phyloP scores from a whole-genome alignment of 2,797 vertebrate genomes.

The Alectoris magna region DNA sequence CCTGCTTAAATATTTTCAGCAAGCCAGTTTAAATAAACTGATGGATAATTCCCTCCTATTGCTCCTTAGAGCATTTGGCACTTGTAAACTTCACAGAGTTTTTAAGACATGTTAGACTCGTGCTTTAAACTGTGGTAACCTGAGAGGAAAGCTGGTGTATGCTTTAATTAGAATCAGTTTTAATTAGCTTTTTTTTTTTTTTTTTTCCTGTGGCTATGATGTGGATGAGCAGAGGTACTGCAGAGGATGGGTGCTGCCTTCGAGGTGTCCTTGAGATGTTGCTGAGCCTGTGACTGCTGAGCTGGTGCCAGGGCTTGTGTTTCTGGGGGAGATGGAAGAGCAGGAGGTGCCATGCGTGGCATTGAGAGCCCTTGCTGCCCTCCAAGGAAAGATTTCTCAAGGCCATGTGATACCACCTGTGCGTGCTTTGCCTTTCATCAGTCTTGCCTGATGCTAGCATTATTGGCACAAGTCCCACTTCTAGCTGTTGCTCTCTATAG shows the following conservation, averaged over 20 bases:
- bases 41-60: conserved; percentile 11
- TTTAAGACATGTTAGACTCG: background rate
- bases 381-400: background rate
- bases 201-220: background rate
- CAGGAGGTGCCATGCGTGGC: background rate
- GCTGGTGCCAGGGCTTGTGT: background rate
- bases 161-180: conserved; percentile 35
- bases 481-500: background rate
- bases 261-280: fast-evolving
- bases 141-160: background rate
- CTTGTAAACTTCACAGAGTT: background rate
- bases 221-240: background rate
- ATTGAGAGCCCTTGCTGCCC: fast-evolving
- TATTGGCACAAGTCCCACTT: fast-evolving
- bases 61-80: conserved; percentile 25
- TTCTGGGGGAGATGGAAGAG: background rate
- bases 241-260: fast-evolving
- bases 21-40: conserved; percentile 69
- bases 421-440: background rate
- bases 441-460: fast-evolving
- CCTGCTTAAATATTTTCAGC: conserved; percentile 64
- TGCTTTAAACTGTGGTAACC: conserved; percentile 9
- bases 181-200: background rate
- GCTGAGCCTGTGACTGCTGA: background rate
- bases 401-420: background rate